Evolutionary conservation across 2,888 invertebrate species (phyloP).

Genomic region (Lithophane socia): DNA sequence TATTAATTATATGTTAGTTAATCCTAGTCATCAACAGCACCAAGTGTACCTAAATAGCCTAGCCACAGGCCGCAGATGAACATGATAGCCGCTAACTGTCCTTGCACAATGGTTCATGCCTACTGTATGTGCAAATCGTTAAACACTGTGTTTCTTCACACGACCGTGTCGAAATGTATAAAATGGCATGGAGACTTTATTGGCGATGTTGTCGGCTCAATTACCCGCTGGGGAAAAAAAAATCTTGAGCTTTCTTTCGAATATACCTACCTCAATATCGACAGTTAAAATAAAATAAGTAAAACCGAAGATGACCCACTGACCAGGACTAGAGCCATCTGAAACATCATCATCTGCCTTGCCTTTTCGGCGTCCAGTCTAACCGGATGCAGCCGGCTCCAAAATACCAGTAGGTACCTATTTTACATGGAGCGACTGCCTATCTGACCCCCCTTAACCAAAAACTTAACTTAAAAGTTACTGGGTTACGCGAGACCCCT

Average conservation of each 20-base stretch:
- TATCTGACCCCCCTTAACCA: neutral
- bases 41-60: no score
- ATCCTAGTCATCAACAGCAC: conserved; percentile 14
- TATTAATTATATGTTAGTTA: neutral
- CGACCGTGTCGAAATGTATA: neutral
- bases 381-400: neutral
- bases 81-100: conserved; percentile 30
- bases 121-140: neutral
- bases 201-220: neutral
- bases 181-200: neutral
- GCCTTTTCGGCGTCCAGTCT: neutral
- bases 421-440: neutral
- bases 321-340: neutral
- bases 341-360: no score
- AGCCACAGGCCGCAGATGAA: conserved; percentile 40
- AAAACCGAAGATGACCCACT: no score
- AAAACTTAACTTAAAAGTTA: no score
- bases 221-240: neutral
- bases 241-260: neutral
- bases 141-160: neutral
- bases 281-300: neutral
- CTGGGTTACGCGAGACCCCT: neutral
- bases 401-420: neutral
- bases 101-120: conserved; percentile 8
- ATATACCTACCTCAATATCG: neutral